Conservation (phyloP, 2,888 invertebrate species). For the Metallyticus violacea region DNA sequence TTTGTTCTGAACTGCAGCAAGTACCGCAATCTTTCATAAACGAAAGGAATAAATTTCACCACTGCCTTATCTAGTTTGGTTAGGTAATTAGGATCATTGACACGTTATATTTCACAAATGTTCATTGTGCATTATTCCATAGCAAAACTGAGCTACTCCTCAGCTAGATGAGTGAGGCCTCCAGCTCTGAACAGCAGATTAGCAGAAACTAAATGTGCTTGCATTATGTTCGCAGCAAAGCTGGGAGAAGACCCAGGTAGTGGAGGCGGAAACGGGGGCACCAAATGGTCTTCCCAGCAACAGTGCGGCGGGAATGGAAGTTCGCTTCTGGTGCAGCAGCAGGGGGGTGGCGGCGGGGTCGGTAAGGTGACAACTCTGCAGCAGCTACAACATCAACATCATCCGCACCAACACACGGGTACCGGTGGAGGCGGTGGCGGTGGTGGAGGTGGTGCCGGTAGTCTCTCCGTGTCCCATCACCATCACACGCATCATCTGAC, state of each 20-base stretch:
- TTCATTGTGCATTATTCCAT: no score
- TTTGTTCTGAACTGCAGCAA: no score
- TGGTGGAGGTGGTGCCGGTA: not conserved
- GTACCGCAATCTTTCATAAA: no score
- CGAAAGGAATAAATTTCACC: no score
- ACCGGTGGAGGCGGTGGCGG: conserved; percentile 5
- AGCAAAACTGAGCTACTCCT: no score
- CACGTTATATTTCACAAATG: no score
- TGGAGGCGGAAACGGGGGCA: conserved; percentile 35
- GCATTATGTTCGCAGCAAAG: conserved; percentile 47
- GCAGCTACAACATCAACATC: conserved; percentile 45
- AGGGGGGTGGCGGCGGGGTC: not conserved
- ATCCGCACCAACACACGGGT: conserved; percentile 43
- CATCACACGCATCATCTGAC: conserved; percentile 39
- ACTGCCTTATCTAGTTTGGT: no score
- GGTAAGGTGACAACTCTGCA: conserved; percentile 43
- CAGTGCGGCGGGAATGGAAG: conserved; percentile 40
- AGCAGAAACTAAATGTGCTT: no score
- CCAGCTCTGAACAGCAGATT: no score
- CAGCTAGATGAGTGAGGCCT: no score
- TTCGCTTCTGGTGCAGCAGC: conserved; percentile 38
- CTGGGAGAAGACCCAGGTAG: conserved; percentile 47
- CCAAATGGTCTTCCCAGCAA: conserved; percentile 49
- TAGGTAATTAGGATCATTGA: no score
- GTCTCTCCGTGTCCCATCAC: conserved; percentile 37